Base-by-base conservation (phyloP, 2,797 vertebrate species). In the Pitangus sulphuratus region DNA sequence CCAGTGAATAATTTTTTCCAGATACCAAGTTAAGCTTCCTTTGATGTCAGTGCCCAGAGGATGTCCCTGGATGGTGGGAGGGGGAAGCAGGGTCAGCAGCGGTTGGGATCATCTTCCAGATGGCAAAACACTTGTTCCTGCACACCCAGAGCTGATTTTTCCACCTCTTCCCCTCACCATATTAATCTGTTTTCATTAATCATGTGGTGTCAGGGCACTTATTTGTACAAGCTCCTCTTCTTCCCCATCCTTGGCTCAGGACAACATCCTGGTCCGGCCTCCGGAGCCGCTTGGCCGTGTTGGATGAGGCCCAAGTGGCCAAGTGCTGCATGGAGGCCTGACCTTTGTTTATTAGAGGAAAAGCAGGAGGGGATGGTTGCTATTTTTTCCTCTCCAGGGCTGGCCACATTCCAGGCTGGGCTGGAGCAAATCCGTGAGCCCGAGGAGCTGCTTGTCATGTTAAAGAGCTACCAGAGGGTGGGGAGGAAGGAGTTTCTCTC, bases 341-440 rank as follows among this genome's bases (percentile, higher is more conserved):
- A 85, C 75, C 79, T 95, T 62, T 83, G 75, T 91, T 93, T 87
- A 60, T 82, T 31, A 72, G 79, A 84, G 84, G 68, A 70, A 68
- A 57, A 79, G 84, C 94, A 65, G 56, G 77, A 89, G 88, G 65
- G 78, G 68, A 93, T n/a, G 13, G 2, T 60, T 92, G 93, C 94
- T 96, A 48, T 93, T 94, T 96, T 91, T 80, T 53, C 37, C 19
- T 65, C 26, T 57, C 53, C 1, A 10, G 51, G 42, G n/a, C 84
- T 95, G 96, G 94, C 90, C 68, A 50, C 31, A 42, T 25, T 93
- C 93, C 90, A 95, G 74, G 42, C 89, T 70, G 14, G 21, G 56
- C 89, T 89, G 68, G 80, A 65, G 28, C 2, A 0, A 61, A 28
- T 56, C 44, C 1, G 3, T 51, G 60, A 42, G 54, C 37, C 58